Evolutionary conservation across 2,888 invertebrate genomes (phyloP).

Genomic region (Sphecodes monilicornis): DNA sequence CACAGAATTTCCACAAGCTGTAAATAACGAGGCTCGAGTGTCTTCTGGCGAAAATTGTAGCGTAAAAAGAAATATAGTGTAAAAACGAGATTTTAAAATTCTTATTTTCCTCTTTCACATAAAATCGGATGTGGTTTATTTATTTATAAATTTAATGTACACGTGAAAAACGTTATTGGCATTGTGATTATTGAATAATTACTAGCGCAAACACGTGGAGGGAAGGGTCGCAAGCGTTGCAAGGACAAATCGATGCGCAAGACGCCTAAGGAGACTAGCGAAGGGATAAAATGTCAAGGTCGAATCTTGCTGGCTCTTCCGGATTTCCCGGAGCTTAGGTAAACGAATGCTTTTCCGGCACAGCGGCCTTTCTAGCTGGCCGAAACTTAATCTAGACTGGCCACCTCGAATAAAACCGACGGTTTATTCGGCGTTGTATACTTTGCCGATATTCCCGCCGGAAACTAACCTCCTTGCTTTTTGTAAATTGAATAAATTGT

Average conservation of each 20-base stretch:
- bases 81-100: neutral
- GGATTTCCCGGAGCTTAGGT: constrained; percentile 44
- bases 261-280: constrained; percentile 27
- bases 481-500: neutral
- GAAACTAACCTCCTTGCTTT: neutral
- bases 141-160: neutral
- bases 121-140: neutral
- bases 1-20: neutral
- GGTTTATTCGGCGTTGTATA: constrained; percentile 8
- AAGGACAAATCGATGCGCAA: constrained; percentile 39
- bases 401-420: neutral
- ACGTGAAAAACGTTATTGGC: neutral
- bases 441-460: neutral
- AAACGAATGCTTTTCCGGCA: constrained; percentile 48
- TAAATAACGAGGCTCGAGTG: neutral
- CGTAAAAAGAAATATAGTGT: neutral
- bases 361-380: neutral
- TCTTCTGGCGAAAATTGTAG: neutral
- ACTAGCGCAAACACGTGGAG: neutral
- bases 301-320: constrained; percentile 38
- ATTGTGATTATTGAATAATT: neutral
- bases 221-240: neutral
- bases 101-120: neutral
- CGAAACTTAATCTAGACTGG: constrained; percentile 36
- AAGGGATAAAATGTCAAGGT: constrained; percentile 60